A percentile compares a stretch with the other conserved stretches of the same genome.
Evolutionary conservation across 2,113 vertebrate genomes (phyloP).

Genomic region (Symphodus melops): DNA sequence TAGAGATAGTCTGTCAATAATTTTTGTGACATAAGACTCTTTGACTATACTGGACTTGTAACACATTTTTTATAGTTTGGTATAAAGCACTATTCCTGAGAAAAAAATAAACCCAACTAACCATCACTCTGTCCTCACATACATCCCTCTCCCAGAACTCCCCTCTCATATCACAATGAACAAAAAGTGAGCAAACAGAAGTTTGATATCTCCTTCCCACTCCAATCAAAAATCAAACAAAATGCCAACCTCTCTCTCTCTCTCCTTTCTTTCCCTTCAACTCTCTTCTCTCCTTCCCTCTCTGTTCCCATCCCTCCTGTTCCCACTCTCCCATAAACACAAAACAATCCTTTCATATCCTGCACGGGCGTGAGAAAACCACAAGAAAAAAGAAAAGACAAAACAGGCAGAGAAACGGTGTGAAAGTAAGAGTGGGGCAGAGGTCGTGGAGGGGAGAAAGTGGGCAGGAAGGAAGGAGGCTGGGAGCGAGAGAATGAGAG

Average conservation of each 20-base stretch:
- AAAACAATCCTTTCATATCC: slow-evolving; percentile 70
- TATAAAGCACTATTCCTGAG: too few relatives aligned
- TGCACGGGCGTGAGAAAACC: slow-evolving; percentile 73
- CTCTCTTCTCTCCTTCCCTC: slow-evolving; percentile 18
- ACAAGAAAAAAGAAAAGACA: slow-evolving; percentile 58
- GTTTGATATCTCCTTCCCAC: slow-evolving; percentile 1
- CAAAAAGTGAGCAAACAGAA: slow-evolving; percentile 9
- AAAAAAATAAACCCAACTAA: neutral
- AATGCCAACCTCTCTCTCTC: neutral
- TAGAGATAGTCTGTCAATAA: too few relatives aligned
- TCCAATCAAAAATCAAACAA: slow-evolving; percentile 32
- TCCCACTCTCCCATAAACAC: slow-evolving; percentile 55
- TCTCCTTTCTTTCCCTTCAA: slow-evolving; percentile 17
- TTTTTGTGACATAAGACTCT: too few relatives aligned
- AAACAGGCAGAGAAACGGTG: slow-evolving; percentile 66
- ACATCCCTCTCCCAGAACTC: neutral
- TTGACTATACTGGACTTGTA: too few relatives aligned
- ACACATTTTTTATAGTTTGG: too few relatives aligned
- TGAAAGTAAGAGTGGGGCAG: slow-evolving; percentile 69
- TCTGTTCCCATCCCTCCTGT: slow-evolving; percentile 26
- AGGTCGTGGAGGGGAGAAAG: slow-evolving; percentile 64
- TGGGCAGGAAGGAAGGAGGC: slow-evolving; percentile 66
- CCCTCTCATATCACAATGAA: neutral
- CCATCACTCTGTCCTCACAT: neutral
- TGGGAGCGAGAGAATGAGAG: slow-evolving; percentile 39